Evolutionary conservation across 2,797 vertebrate genomes (phyloP), one percentile per base, ranked within the genome.

Genomic region (Emys orbicularis): DNA sequence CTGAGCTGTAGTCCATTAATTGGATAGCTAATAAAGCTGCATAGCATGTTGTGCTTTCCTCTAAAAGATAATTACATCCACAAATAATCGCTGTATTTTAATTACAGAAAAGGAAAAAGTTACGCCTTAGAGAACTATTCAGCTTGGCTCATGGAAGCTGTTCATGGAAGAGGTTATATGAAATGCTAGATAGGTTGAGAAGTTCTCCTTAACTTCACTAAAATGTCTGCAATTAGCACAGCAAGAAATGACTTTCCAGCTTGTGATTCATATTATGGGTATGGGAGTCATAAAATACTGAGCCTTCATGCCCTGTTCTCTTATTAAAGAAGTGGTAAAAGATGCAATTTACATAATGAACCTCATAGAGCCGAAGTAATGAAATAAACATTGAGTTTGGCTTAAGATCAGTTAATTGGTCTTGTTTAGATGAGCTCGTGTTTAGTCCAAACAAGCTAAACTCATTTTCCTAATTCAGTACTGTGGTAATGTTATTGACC

Each of bases 311-410:
- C 74, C 49, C 81, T 83, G 83, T 87, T 68, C 95, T 95, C 87
- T 94, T 91, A 97, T 96, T 96, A 95, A 96, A 94, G 53, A 92
- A 96, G 94, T 96, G 96, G 95, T 97, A 97, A 97, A 97, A 97
- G 94, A 97, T 92, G 89, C 94, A 87, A 92, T 95, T 97, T 95
- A 95, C 0, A 90, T 95, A 97, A 97, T 96, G 84, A 90, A 93
- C 96, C 97, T 96, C 87, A 92, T 96, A 96, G 94, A 95, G 88
- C 49, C 91, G 86, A 95, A 97, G 95, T 95, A 96, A 96, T 94
- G 94, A 97, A 97, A 97, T 96, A 97, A 97, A 93, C 88, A 97
- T 95, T 88, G 80, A 89, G 84, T 87, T 86, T 98, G 97, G 97
- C 96, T 96, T 74, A 79, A 96, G 93, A 97, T 97, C 96, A 96